Evolutionary conservation across 1,140 invertebrate genomes (phyloP).

Genomic region (Leptopilina boulardi): DNA sequence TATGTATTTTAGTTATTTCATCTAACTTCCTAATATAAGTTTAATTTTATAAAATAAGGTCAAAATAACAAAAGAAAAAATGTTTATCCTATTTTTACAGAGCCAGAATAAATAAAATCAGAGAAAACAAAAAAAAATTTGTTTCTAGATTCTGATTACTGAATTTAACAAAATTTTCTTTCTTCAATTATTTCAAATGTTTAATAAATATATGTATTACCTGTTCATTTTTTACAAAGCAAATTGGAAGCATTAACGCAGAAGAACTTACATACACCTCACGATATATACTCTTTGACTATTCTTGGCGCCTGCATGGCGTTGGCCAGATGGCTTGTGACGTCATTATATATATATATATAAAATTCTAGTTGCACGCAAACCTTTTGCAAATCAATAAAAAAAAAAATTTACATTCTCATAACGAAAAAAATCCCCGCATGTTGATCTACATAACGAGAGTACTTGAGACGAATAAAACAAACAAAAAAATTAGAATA

Average conservation of each 20-base stretch:
- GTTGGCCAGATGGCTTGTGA: slow-evolving; percentile 54
- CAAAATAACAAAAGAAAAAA: too few relatives aligned
- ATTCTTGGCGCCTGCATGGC: slow-evolving; percentile 55
- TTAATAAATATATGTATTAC: neutral
- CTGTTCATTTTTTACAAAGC: neutral
- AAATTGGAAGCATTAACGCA: neutral
- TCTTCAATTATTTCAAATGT: too few relatives aligned
- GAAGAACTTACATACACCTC: neutral
- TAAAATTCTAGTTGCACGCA: slow-evolving; percentile 40
- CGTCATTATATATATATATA: slow-evolving; percentile 26
- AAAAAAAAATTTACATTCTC: slow-evolving; percentile 16
- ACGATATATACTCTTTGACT: slow-evolving; percentile 36
- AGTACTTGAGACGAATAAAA: neutral
- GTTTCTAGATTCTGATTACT: too few relatives aligned
- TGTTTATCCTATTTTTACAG: too few relatives aligned
- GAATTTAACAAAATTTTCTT: too few relatives aligned
- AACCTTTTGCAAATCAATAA: slow-evolving; percentile 41
- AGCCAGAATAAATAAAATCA: too few relatives aligned
- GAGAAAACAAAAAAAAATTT: too few relatives aligned
- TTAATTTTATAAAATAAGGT: neutral
- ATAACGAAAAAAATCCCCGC: neutral
- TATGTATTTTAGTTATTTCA: neutral
- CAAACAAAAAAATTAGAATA: slow-evolving; percentile 7
- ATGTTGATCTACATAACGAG: neutral
- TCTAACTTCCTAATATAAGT: neutral